These are phyloP conservation scores for Drosophila sp. DNA, from an alignment of 1,140 invertebrate genomes.

Conservation along the genomic window DNA sequence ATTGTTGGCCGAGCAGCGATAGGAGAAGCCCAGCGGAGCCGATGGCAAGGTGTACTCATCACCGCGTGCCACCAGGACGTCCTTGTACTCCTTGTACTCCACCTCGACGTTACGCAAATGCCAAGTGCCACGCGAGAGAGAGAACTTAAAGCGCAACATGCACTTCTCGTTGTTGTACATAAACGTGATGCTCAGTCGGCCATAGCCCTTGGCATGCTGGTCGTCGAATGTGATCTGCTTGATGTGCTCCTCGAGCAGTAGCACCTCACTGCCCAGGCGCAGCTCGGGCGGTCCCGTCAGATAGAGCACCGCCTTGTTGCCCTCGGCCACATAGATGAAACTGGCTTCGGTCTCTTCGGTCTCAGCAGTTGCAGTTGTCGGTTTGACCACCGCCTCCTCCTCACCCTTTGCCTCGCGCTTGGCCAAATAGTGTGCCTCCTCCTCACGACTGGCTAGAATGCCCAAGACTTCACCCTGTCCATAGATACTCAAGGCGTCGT, in stretches of 20 bases:
- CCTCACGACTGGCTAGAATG: constrained; percentile 83
- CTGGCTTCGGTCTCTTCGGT: constrained; percentile 60
- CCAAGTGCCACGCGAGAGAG: constrained; percentile 83
- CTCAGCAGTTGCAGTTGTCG: constrained; percentile 39
- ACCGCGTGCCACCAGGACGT: constrained; percentile 66
- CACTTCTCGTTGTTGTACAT: constrained; percentile 65
- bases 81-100: constrained; percentile 70
- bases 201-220: constrained; percentile 63
- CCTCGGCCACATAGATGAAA: constrained; percentile 72
- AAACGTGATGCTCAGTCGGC: constrained; percentile 73
- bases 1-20: constrained; percentile 83
- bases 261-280: constrained; percentile 42
- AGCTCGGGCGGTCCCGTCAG: constrained; percentile 70
- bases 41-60: constrained; percentile 77
- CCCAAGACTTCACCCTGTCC: constrained; percentile 84
- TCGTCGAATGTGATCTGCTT: constrained; percentile 78
- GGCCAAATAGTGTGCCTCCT: constrained; percentile 69
- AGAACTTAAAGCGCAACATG: constrained; percentile 72
- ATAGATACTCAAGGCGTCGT: constrained; percentile 84
- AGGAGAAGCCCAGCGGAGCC: constrained; percentile 84
- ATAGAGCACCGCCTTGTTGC: constrained; percentile 75
- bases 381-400: constrained; percentile 44
- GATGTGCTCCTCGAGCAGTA: constrained; percentile 64
- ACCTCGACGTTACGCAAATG: constrained; percentile 84
- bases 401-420: constrained; percentile 63